Evolutionary conservation across 1,140 invertebrate genomes (phyloP).

Genomic region (Saxidomus purpurata): DNA sequence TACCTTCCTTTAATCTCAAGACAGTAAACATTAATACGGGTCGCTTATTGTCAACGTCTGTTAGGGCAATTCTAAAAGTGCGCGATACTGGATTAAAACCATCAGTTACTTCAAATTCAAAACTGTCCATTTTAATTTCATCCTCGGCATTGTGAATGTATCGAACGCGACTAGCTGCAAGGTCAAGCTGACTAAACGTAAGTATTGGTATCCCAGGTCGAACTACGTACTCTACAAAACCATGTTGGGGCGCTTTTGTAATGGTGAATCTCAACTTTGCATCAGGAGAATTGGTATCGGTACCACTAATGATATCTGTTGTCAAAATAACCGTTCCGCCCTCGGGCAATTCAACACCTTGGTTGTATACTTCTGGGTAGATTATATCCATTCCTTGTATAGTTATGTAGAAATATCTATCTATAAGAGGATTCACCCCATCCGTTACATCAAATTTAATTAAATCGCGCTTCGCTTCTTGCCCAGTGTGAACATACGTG

Average conservation of each 20-base stretch:
- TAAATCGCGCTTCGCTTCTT: constrained; percentile 84
- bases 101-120: constrained; percentile 87
- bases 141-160: constrained; percentile 85
- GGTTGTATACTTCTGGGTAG: constrained; percentile 85
- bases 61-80: constrained; percentile 86
- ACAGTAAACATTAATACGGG: constrained; percentile 84
- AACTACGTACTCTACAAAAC: constrained; percentile 84
- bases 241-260: constrained; percentile 84
- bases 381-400: constrained; percentile 85
- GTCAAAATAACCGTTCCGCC: constrained; percentile 84
- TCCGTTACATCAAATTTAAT: constrained; percentile 87
- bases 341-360: constrained; percentile 85
- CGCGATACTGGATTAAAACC: constrained; percentile 85
- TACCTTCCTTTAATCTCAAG: constrained; percentile 84
- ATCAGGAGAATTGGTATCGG: constrained; percentile 85
- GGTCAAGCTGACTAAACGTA: constrained; percentile 85
- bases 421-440: constrained; percentile 85
- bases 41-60: constrained; percentile 86
- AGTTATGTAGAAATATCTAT: constrained; percentile 85
- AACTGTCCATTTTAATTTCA: constrained; percentile 86
- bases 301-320: constrained; percentile 84
- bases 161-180: constrained; percentile 85
- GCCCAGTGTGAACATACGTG: constrained; percentile 85
- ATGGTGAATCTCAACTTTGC: constrained; percentile 83
- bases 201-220: constrained; percentile 83